Conservation (phyloP, 1,140 invertebrate species). For the Batillaria attramentaria region DNA sequence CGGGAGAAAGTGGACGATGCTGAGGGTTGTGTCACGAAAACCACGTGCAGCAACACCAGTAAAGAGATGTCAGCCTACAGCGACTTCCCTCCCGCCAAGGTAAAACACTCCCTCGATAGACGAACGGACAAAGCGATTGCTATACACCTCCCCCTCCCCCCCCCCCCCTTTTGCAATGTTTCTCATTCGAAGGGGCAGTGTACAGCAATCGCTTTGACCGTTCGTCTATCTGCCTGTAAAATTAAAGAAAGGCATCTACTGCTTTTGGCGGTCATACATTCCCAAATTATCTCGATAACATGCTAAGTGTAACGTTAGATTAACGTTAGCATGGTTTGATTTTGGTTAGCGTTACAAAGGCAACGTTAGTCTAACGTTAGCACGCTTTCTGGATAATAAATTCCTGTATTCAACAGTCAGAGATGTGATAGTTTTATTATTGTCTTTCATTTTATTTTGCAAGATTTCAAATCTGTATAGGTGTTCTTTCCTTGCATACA, state of each 20-base stretch:
- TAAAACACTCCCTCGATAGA: neutral
- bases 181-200: neutral
- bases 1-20: constrained; percentile 20
- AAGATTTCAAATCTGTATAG: neutral
- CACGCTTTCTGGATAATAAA: too few relatives aligned
- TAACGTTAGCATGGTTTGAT: too few relatives aligned
- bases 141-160: neutral
- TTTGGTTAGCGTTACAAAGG: too few relatives aligned
- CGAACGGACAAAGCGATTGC: neutral
- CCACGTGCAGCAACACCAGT: constrained; percentile 72
- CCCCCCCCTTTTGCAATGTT: neutral
- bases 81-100: constrained; percentile 72
- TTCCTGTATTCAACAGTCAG: too few relatives aligned
- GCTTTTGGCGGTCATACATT: too few relatives aligned
- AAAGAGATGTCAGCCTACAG: constrained; percentile 75
- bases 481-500: neutral
- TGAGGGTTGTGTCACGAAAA: constrained; percentile 53
- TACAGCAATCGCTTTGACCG: neutral
- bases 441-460: neutral
- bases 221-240: neutral
- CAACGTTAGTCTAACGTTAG: too few relatives aligned
- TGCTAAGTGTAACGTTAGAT: too few relatives aligned
- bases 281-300: too few relatives aligned
- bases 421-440: too few relatives aligned
- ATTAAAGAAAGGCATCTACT: too few relatives aligned